Evolutionary conservation across 92 coral and sea anemone genomes (phyloP), one percentile per base, ranked within the genome.

Genomic region (Montipora capitata): DNA sequence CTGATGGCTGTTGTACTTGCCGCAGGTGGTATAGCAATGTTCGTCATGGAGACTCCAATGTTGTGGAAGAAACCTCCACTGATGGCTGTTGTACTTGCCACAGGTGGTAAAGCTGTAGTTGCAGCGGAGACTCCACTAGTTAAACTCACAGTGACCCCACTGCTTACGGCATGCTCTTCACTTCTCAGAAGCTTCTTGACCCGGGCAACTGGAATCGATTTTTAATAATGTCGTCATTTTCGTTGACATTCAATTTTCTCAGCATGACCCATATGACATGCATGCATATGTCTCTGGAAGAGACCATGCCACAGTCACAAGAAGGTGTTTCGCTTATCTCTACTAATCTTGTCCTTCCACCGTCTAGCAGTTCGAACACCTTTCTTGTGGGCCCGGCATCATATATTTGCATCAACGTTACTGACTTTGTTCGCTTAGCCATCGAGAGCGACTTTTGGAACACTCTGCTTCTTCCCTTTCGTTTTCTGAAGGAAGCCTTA

Each of bases 201-300:
- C 70, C 13, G 81, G 74, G 15, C 44, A 59, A 68, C 40, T 39
- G 88, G 45, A 20, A 84, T 74, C 18, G 81, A 79, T 79, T 89
- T 92, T 69, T 89, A 77, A 91, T 68, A 44, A 87, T 66, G 38
- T 81, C 89, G 54, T 87, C 88, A 67, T 91, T 81, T 87, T 87
- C 85, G 56, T 91, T 91, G 44, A 77, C 81, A 44, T 77, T 77
- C 3, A 91, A 63, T 42, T 71, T 61, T 44, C 62, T 81, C 42
- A 91, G 59, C 94, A 85, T 71, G 20, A 90, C 89, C 89, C 93
- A 89, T 73, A 89, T 85, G 78, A 88, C 85, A 73, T 92, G 95
- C 83, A 83, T 76, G 80, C 92, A 87, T 42, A 87, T 52, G 87
- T 91, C 92, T 91, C 77, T 87, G 13, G 54, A 43, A 74, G 88